phyloP scores from a whole-genome alignment of 2,113 vertebrate genomes.

The Elephas maximus region DNA sequence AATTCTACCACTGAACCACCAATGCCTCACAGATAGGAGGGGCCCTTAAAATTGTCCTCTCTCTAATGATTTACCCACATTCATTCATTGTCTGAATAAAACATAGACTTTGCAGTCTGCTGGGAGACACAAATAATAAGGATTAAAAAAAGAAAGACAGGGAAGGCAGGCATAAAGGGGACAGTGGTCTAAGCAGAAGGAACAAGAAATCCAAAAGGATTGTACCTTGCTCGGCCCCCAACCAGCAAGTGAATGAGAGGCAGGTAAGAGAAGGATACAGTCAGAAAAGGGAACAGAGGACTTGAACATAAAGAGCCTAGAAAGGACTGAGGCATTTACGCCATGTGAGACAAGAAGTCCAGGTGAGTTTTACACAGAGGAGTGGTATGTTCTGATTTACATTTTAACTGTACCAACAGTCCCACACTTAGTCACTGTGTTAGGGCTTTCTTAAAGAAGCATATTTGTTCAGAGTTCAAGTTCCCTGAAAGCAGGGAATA shows the following conservation, averaged over 20 bases:
- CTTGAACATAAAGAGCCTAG: not conserved
- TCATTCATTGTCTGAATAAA: constrained; percentile 52
- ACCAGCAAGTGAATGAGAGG: not conserved
- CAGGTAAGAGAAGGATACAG: not conserved
- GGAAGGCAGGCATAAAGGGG: not conserved
- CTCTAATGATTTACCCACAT: not conserved
- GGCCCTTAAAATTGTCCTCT: not conserved
- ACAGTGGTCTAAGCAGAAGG: not conserved
- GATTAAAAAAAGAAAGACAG: not conserved
- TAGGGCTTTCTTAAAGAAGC: constrained; percentile 37
- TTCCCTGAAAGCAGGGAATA: constrained; percentile 35
- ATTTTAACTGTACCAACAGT: not conserved
- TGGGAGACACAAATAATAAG: constrained; percentile 23
- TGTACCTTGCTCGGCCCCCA: not conserved
- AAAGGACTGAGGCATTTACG: not conserved
- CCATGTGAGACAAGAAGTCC: not conserved
- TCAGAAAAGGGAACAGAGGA: constrained; percentile 20
- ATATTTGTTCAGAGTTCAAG: not conserved
- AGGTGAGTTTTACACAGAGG: not conserved
- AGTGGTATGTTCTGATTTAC: not conserved
- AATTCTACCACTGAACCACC: too few relatives aligned
- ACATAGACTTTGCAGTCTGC: constrained; percentile 30
- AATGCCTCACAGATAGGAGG: too few relatives aligned
- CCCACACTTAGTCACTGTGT: not conserved
- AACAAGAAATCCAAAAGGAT: not conserved